Base-by-base conservation (phyloP, 2,113 vertebrate genomes). In the Puntigrus tetrazona region DNA sequence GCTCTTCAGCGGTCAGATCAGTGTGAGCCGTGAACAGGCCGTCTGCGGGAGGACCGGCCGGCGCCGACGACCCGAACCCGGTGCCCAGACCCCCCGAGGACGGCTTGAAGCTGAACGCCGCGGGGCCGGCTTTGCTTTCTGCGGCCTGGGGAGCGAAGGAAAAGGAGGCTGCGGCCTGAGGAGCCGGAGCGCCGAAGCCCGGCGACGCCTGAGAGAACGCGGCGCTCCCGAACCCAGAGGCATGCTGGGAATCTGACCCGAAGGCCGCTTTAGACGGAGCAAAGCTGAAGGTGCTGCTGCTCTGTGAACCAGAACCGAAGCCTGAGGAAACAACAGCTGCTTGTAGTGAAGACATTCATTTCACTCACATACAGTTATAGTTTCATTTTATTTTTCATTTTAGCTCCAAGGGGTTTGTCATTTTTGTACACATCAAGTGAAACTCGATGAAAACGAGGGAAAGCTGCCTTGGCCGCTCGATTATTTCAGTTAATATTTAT, bases 1-100 rank as follows among this genome's bases (percentile, higher is more conserved):
- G 85, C 86, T 99, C 97, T 61, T 97, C 96, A 6, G 89, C 74
- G 4, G 94, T 95, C 31, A 99, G 92, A 3, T 96, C 93, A 1
- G 89, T 89, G 86, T 91, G 94, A 20, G 94, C 89, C 36, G 97
- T 96, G 89, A 96, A 97, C 59, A 98, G 74, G 13, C 84, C 81
- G 70, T 93, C 93, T 1, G 86, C 47, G 7, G 31, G 45, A 18
- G 29, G 88, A 22, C 81, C 75, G 6, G 86, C 16, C 3, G 81
- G 31, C 0, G 86, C 76, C 14, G 9, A 59, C 0, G 76, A 84
- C 22, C 89, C 90, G 0, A 91, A 91, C 6, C 78, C 89, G 14
- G 27, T 0, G 61, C 55, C 20, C 11, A 38, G 14, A 20, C 16
- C 38, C 6, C 29, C 84, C 13, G 70, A 8, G 0, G 86, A 6